A percentile compares a stretch with the other conserved stretches of the same genome.
Evolutionary conservation across 2,113 vertebrate species (phyloP).

Genomic region (Tupaia tana): DNA sequence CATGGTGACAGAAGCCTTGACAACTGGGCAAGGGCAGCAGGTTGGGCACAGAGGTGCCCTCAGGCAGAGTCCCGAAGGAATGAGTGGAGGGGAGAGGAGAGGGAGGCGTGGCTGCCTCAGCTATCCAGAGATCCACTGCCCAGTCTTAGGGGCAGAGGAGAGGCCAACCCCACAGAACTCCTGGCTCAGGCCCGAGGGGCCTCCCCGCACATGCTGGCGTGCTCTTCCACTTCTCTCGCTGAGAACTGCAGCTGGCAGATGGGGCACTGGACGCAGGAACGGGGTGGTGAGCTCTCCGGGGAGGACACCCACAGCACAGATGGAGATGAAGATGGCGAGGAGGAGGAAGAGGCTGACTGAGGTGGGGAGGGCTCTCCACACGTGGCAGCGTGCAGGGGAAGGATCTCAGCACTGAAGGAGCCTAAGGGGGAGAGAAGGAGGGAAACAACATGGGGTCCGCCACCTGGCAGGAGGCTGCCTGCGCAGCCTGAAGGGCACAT

Average conservation of each 20-base stretch:
- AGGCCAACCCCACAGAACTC: background rate
- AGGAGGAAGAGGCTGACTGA: background rate
- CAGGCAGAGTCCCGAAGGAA: constrained; percentile 46
- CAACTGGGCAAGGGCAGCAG: constrained; percentile 57
- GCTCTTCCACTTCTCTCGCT: constrained; percentile 78
- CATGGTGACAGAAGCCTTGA: constrained; percentile 71
- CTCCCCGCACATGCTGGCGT: constrained; percentile 87
- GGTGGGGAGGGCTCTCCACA: constrained; percentile 79
- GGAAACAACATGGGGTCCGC: background rate
- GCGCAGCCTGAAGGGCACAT: background rate
- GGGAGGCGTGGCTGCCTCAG: background rate
- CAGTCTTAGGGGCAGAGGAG: background rate
- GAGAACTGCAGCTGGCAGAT: constrained; percentile 83
- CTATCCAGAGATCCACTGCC: background rate
- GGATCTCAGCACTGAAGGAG: constrained; percentile 79
- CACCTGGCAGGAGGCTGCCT: background rate
- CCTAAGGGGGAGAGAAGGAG: constrained; percentile 73
- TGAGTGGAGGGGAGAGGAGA: background rate
- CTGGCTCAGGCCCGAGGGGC: background rate
- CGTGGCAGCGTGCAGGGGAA: constrained; percentile 82
- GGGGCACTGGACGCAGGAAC: constrained; percentile 82
- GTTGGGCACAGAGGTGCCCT: constrained; percentile 34
- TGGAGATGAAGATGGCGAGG: background rate
- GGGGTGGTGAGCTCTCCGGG: constrained; percentile 44
- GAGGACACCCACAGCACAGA: constrained; percentile 49